These are phyloP conservation scores for Hydrolagus affinis DNA, from an alignment of 2,113 vertebrate species.

Conservation along the genomic window DNA sequence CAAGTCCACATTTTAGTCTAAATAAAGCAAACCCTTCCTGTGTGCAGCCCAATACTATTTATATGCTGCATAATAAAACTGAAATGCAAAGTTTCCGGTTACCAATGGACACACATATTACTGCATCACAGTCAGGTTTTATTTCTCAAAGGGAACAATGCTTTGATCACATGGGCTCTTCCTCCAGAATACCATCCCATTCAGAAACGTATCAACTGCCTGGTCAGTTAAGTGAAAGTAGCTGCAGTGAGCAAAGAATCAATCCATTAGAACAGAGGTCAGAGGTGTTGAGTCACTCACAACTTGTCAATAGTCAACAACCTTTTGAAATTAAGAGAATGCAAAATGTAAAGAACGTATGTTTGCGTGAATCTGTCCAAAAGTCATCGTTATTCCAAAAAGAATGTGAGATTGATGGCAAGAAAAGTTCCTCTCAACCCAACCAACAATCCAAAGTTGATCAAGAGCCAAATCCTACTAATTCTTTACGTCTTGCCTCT, in stretches of 20 bases:
- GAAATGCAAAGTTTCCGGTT: not conserved
- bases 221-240: not conserved
- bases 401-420: not conserved
- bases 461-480: not conserved
- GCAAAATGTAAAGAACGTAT: not conserved
- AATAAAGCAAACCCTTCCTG: not conserved
- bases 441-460: not conserved
- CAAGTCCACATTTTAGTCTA: not conserved
- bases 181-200: not conserved
- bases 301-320: not conserved
- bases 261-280: not conserved
- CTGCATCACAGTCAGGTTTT: not conserved
- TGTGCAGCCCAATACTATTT: not conserved
- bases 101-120: not conserved
- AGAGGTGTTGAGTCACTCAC: not conserved
- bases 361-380: not conserved
- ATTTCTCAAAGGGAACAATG: constrained; percentile 4
- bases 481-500: constrained; percentile 17
- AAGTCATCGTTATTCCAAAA: not conserved
- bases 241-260: not conserved
- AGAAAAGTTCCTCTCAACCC: not conserved
- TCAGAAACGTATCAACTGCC: not conserved
- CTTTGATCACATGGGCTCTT: not conserved
- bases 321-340: not conserved
- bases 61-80: constrained; percentile 6